Percentiles rank a stretch among this genome's conserved stretches.
Evolutionary conservation across 2,797 vertebrate genomes (phyloP).

Genomic region (Ciconia nigra): DNA sequence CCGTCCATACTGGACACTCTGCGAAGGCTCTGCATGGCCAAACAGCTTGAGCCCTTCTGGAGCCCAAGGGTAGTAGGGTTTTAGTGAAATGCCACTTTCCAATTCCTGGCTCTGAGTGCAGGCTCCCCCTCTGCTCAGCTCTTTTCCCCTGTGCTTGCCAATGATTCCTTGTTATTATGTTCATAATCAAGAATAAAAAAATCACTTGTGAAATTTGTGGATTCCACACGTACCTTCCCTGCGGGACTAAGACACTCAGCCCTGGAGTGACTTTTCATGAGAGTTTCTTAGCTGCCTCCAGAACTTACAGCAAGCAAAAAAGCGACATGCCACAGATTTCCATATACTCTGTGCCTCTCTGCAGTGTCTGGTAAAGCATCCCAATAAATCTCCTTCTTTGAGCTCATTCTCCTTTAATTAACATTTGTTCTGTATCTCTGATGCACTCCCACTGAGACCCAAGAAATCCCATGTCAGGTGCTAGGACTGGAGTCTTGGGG

Average conservation of each 20-base stretch:
- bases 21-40: background rate
- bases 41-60: background rate
- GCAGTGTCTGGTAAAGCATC: background rate
- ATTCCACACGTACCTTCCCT: background rate
- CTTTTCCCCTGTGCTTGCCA: background rate
- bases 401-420: background rate
- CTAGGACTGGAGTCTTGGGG: background rate
- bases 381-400: slow-evolving; percentile 24
- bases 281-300: background rate
- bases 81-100: background rate
- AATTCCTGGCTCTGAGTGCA: background rate
- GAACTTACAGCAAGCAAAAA: background rate
- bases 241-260: background rate
- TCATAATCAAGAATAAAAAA: slow-evolving; percentile 19
- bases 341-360: background rate
- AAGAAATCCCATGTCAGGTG: background rate
- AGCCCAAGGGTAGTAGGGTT: background rate
- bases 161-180: background rate
- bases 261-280: background rate
- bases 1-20: background rate
- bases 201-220: background rate
- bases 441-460: background rate
- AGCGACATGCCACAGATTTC: background rate
- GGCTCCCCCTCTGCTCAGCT: background rate
- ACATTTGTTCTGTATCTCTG: background rate